A percentile compares a stretch with the other conserved stretches of the same genome.
Conservation (phyloP, 92 coral and sea anemone species). For the Porites lobata region DNA sequence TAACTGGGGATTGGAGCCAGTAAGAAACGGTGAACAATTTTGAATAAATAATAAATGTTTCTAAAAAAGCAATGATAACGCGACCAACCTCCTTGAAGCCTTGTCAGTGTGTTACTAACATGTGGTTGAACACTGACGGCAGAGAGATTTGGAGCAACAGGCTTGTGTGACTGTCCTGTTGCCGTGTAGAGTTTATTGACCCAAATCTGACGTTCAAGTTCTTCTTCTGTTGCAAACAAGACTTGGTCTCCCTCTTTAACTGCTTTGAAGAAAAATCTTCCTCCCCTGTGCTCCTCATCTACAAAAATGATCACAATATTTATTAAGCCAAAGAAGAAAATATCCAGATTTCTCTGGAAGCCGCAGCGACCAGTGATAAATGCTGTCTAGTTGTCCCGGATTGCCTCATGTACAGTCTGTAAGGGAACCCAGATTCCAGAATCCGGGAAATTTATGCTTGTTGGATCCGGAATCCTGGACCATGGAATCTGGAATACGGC, state of each 20-base stretch:
- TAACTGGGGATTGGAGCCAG: no score
- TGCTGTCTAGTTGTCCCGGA: no score
- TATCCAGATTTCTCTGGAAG: no score
- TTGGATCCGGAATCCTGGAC: no score
- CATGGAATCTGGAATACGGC: no score
- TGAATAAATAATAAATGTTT: no score
- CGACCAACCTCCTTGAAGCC: constrained; percentile 88
- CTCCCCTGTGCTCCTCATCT: constrained; percentile 94
- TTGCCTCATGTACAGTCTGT: no score
- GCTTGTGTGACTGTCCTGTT: constrained; percentile 99
- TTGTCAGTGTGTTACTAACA: constrained; percentile 73
- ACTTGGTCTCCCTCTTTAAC: constrained; percentile 97
- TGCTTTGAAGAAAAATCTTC: constrained; percentile 94
- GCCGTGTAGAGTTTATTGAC: constrained; percentile 99
- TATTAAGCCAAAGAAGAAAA: not conserved
- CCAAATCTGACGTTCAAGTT: constrained; percentile 98
- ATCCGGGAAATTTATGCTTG: no score
- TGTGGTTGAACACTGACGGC: constrained; percentile 51
- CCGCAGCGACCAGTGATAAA: no score
- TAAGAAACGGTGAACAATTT: no score
- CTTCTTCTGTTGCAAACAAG: constrained; percentile 94
- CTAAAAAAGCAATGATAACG: not conserved
- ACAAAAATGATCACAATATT: not conserved
- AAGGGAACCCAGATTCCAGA: no score
- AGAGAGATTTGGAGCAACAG: constrained; percentile 93